Base-by-base conservation (phyloP, 1,140 invertebrate species). In the Pseudomyrmex sp. region DNA sequence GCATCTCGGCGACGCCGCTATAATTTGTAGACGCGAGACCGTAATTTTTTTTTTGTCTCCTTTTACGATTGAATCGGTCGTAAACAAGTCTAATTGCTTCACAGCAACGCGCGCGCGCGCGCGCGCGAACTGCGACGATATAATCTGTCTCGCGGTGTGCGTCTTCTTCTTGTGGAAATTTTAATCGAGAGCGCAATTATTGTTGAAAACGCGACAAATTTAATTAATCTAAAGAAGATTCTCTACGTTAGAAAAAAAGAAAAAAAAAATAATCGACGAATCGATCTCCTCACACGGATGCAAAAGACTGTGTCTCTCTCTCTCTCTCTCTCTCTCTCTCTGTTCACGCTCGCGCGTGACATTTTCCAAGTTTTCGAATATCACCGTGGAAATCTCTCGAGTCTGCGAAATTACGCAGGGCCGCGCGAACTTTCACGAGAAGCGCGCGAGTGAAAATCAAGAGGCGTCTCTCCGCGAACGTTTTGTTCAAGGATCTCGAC, bases 41-140 rank as follows among this genome's bases (percentile, higher is more conserved):
- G 44, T 76, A 59, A 59, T 58, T 66, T 77, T 50, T 82, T 26
- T 35, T 35, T 35, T 35, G 8, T 23, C 52, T 56, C 8, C 12
- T 18, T 80, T 84, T 80, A 80, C 76, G 48, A 68, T 58, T 56
- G 56, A 54, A 70, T 70, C 56, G 50, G 62, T 48, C 58, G 69
- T 82, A 82, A 82, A 82, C 66, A 73, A 73, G 68, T 73, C 46
- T 82, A 82, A 82, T 80, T 70, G 76, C 69, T 61, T 26, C 23
- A 26, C 20, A 13, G 26, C 44, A 35, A 15, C 44, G 26, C 9
- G 35, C 26, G 13, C n/a, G n/a, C n/a, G n/a, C n/a, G n/a, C n/a
- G n/a, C 2, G 35, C 35, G 35, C 26, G 13, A 20, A 44, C 59
- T 18, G n/a, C 69, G 72, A 80, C 26, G 50, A 61, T 80, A 61